Evolutionary conservation across 1,140 invertebrate genomes (phyloP).

Genomic region (Drosophila orena): DNA sequence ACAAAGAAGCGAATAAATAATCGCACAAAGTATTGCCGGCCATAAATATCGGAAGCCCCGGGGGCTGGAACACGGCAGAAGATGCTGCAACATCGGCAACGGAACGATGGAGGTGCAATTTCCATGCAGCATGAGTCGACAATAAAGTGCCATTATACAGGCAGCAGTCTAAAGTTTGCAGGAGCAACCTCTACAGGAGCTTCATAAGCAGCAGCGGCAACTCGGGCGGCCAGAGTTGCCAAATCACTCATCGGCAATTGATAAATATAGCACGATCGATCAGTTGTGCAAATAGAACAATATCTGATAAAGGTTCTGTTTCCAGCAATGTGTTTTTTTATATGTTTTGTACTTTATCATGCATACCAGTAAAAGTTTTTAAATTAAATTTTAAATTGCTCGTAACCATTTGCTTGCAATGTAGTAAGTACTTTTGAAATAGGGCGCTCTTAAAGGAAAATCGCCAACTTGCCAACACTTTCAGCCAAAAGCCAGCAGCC

Average conservation of each 20-base stretch:
- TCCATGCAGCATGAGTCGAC: conserved; percentile 64
- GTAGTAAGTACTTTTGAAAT: background rate
- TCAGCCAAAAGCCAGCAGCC: conserved; percentile 13
- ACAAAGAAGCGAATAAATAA: conserved; percentile 76
- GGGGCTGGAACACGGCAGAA: conserved; percentile 24
- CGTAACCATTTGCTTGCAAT: too few relatives aligned
- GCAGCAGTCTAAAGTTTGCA: conserved; percentile 25
- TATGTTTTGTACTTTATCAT: too few relatives aligned
- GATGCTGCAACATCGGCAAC: conserved; percentile 27
- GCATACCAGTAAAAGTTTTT: background rate
- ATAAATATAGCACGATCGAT: background rate
- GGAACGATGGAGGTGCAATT: conserved; percentile 53
- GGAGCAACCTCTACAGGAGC: conserved; percentile 5
- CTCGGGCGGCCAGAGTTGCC: conserved; percentile 5
- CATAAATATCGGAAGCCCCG: conserved; percentile 72
- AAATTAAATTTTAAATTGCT: too few relatives aligned
- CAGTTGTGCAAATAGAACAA: background rate
- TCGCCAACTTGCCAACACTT: conserved; percentile 1
- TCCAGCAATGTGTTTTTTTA: too few relatives aligned
- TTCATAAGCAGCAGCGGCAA: conserved; percentile 4
- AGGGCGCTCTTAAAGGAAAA: background rate
- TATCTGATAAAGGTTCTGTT: background rate
- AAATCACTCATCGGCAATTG: background rate
- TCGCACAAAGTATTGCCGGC: conserved; percentile 77
- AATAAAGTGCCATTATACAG: conserved; percentile 72